phyloP scores from a whole-genome alignment of 2,888 invertebrate species.

The Eupithecia tripunctaria region DNA sequence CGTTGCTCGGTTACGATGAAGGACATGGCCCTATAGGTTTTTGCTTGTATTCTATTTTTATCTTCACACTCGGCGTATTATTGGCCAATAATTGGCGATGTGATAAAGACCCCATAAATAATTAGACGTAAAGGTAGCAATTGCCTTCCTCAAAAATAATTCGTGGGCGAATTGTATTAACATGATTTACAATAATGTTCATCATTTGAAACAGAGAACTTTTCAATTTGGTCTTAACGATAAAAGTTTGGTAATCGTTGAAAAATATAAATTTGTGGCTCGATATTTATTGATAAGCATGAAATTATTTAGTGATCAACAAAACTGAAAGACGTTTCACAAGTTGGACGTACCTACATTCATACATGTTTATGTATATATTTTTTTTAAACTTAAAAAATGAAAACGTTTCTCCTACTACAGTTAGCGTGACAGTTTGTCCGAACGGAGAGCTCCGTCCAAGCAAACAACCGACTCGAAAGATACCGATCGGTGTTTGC shows the following conservation, averaged over 20 bases:
- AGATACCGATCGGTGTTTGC: conserved; percentile 60
- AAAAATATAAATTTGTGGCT: background rate
- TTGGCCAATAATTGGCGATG: background rate
- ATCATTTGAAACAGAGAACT: background rate
- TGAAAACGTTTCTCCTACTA: background rate
- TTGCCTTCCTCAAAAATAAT: background rate
- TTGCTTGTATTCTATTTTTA: conserved; percentile 23
- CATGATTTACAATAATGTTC: background rate
- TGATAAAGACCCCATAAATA: background rate
- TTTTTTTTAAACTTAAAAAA: background rate
- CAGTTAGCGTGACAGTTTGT: background rate
- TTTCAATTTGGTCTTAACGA: background rate
- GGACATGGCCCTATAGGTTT: conserved; percentile 63
- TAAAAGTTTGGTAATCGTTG: background rate
- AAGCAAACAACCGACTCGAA: conserved; percentile 66
- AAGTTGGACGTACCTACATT: too few species aligned
- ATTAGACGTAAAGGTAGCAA: background rate
- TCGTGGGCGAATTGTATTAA: background rate
- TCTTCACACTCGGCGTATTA: background rate
- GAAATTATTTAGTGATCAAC: background rate
- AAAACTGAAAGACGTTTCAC: background rate
- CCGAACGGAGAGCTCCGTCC: background rate
- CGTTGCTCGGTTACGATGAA: conserved; percentile 60
- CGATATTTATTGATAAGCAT: background rate
- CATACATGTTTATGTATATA: too few species aligned